Conservation (phyloP, 2,113 vertebrate genomes). For the Marmota flaviventris region DNA sequence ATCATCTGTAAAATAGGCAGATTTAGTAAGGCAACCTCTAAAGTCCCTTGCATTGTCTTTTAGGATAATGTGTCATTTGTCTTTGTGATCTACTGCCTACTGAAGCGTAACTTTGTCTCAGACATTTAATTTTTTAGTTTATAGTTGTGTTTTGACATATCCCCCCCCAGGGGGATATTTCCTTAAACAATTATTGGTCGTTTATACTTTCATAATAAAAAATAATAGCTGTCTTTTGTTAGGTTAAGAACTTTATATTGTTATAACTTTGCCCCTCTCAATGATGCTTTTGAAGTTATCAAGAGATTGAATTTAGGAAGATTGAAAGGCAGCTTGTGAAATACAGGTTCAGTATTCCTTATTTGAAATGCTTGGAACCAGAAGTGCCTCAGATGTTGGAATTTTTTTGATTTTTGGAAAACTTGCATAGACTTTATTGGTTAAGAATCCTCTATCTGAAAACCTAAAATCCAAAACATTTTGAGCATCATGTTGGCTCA, state of each 20-base stretch:
- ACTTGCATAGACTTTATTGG: neutral
- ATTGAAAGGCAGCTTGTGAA: neutral
- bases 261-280: neutral
- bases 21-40: neutral
- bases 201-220: slow-evolving; percentile 23
- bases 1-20: neutral
- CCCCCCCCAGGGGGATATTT: neutral
- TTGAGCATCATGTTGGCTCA: neutral
- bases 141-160: neutral
- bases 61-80: neutral
- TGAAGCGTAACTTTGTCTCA: neutral
- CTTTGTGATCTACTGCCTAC: neutral
- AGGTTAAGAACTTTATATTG: neutral
- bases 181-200: neutral
- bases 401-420: neutral
- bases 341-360: no score
- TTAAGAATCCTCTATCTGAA: neutral
- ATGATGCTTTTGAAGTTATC: neutral
- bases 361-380: neutral
- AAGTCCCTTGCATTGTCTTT: neutral
- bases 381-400: neutral
- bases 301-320: neutral
- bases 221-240: neutral
- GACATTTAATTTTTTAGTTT: neutral
- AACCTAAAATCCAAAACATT: neutral